These are phyloP conservation scores for Acutogordius australiensis DNA, from an alignment of 2,888 invertebrate genomes.

Conservation along the genomic window DNA sequence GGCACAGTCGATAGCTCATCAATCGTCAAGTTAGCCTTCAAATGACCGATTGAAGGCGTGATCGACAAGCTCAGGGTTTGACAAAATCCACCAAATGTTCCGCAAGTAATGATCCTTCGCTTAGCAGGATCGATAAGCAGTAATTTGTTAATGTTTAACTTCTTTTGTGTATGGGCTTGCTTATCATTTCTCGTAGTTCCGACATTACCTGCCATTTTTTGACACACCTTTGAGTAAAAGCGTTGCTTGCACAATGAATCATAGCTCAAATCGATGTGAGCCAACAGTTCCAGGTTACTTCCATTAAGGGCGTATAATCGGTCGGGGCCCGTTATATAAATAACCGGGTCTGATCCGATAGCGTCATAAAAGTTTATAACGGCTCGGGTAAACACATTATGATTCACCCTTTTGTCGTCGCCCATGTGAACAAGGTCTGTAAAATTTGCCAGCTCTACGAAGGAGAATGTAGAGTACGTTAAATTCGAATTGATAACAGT, in stretches of 20 bases:
- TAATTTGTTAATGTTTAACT: background rate
- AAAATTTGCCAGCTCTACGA: too few species aligned
- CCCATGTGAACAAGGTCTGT: too few species aligned
- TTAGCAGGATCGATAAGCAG: background rate
- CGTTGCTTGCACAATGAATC: background rate
- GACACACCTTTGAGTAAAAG: background rate
- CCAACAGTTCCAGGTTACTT: background rate
- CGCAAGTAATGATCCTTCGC: background rate
- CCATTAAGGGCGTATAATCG: background rate
- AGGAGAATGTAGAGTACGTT: too few species aligned
- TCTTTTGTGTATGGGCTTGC: background rate
- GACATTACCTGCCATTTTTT: background rate
- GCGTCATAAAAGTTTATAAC: too few species aligned
- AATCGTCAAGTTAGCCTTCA: background rate
- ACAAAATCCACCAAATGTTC: slow-evolving; percentile 9
- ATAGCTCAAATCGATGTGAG: background rate
- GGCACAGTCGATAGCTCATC: background rate
- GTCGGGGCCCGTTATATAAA: background rate
- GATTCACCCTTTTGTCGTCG: too few species aligned
- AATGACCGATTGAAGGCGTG: background rate
- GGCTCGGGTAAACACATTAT: too few species aligned
- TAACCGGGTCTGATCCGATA: too few species aligned
- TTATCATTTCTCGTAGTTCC: background rate
- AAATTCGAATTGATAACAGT: too few species aligned
- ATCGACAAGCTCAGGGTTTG: background rate